Evolutionary conservation across 2,888 invertebrate genomes (phyloP).

Genomic region (Saturnia japonica): DNA sequence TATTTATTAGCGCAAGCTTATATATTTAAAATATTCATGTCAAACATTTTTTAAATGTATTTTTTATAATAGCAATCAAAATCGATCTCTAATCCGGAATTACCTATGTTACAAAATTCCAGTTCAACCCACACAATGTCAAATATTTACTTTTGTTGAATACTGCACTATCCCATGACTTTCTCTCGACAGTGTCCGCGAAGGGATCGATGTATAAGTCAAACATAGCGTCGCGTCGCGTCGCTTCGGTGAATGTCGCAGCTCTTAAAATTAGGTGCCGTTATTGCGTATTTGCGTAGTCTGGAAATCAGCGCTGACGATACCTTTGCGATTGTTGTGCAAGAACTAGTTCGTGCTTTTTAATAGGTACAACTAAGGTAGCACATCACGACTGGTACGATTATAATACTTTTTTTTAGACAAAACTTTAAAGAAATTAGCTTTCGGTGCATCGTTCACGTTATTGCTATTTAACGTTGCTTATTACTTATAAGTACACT

Average conservation of each 20-base stretch:
- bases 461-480: neutral
- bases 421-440: too few relatives aligned
- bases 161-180: neutral
- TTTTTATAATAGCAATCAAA: neutral
- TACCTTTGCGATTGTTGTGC: neutral
- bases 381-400: neutral
- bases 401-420: too few relatives aligned
- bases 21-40: neutral
- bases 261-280: neutral
- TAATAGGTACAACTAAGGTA: too few relatives aligned
- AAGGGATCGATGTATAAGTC: slow-evolving; percentile 4
- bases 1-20: too few relatives aligned
- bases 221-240: neutral
- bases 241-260: neutral
- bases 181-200: slow-evolving; percentile 1
- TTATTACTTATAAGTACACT: too few relatives aligned
- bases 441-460: too few relatives aligned
- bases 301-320: neutral
- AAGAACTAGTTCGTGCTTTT: neutral
- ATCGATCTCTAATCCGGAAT: neutral
- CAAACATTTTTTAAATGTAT: neutral
- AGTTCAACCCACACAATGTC: neutral
- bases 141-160: slow-evolving; percentile 4
- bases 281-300: neutral
- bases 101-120: neutral